Percentiles rank a stretch among this genome's conserved stretches.
phyloP scores from a whole-genome alignment of 2,797 vertebrate species.

The Acrossocheilus wenchowensis region DNA sequence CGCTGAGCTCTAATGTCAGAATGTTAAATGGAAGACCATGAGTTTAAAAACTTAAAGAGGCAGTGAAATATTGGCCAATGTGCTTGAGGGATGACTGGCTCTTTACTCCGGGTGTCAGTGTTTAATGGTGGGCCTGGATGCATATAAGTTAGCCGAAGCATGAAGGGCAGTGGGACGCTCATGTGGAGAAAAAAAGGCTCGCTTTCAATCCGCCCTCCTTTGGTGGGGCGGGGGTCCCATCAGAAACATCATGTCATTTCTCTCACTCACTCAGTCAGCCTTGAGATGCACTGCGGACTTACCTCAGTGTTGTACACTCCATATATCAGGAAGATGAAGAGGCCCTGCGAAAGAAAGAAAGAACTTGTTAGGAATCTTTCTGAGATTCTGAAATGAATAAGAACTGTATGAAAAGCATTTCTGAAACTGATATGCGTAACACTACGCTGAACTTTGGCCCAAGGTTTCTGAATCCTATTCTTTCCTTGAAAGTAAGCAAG shows the following conservation, averaged over 20 bases:
- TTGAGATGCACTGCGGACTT: constrained; percentile 99
- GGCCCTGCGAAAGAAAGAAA: constrained; percentile 84
- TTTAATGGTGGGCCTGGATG: constrained; percentile 97
- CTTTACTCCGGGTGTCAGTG: constrained; percentile 90
- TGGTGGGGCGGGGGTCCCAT: constrained; percentile 87
- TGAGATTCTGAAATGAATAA: constrained; percentile 20
- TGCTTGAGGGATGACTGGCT: constrained; percentile 98
- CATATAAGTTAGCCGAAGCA: constrained; percentile 98
- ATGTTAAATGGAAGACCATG: constrained; percentile 85
- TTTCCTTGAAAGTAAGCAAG: constrained; percentile 6
- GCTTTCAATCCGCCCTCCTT: constrained; percentile 64
- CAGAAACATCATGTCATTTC: constrained; percentile 99
- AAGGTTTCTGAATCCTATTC: constrained; percentile 43
- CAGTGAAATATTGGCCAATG: constrained; percentile 95
- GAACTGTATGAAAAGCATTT: neutral
- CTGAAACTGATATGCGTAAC: neutral
- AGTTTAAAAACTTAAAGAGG: constrained; percentile 95
- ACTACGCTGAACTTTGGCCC: constrained; percentile 38
- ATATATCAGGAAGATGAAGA: constrained; percentile 99
- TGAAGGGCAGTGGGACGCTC: constrained; percentile 98
- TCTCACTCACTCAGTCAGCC: constrained; percentile 99
- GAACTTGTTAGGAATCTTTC: constrained; percentile 52
- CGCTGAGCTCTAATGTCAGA: constrained; percentile 75
- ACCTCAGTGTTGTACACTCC: constrained; percentile 98
- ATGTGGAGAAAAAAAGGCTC: constrained; percentile 69